Evolutionary conservation across 92 coral and sea anemone genomes (phyloP).

Genomic region (Umimayanthus chanpuru): DNA sequence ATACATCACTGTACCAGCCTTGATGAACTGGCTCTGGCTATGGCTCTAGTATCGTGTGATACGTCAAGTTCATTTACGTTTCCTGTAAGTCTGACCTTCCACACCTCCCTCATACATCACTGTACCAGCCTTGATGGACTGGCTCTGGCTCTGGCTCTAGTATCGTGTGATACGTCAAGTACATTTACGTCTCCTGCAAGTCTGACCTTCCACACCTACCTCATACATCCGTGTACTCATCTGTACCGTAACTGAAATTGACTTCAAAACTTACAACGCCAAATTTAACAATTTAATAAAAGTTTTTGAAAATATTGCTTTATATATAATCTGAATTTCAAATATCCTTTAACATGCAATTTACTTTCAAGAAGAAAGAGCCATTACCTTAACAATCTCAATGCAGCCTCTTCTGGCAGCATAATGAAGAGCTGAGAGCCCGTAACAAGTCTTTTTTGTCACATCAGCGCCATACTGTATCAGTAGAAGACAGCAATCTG

Average conservation of each 20-base stretch:
- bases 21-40: too few relatives aligned
- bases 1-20: neutral
- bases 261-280: neutral
- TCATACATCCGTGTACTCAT: neutral
- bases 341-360: neutral
- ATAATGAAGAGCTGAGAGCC: constrained; percentile 77
- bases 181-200: too few relatives aligned
- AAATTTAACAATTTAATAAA: too few relatives aligned
- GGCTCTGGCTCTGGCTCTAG: too few relatives aligned
- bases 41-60: too few relatives aligned
- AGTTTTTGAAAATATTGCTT: neutral
- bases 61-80: too few relatives aligned
- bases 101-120: neutral
- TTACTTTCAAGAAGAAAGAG: neutral
- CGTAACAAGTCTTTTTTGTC: constrained; percentile 54
- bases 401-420: constrained; percentile 69
- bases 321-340: neutral
- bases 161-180: too few relatives aligned
- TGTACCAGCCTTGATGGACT: too few relatives aligned
- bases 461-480: constrained; percentile 70
- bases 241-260: neutral
- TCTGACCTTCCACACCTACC: neutral
- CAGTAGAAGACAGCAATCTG: constrained; percentile 68
- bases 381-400: constrained; percentile 63
- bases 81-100: too few relatives aligned